phyloP scores from a whole-genome alignment of 37 sponge, comb jelly and placozoan species.

The Tethya wilhelma region DNA sequence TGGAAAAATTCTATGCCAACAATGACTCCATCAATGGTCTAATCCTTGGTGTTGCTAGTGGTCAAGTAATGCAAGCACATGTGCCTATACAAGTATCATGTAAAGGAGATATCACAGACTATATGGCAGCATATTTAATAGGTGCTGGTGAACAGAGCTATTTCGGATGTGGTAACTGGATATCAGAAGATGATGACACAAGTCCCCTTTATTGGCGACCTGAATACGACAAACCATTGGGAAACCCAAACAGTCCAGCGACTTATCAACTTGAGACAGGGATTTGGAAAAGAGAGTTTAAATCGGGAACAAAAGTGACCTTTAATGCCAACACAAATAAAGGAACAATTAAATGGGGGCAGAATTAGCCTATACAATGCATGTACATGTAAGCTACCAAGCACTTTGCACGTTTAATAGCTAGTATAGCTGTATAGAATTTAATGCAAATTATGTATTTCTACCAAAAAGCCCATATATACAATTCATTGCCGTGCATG shows the following conservation, averaged over 20 bases:
- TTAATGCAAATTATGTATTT: too few relatives aligned
- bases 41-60: neutral
- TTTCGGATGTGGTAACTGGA: constrained; percentile 38
- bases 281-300: constrained; percentile 30
- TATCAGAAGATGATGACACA: constrained; percentile 1
- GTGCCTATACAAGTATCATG: constrained; percentile 9
- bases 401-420: too few relatives aligned
- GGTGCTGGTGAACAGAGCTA: constrained; percentile 41
- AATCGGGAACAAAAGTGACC: constrained; percentile 26
- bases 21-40: constrained; percentile 31
- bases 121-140: constrained; percentile 47
- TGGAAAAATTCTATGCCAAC: constrained; percentile 26
- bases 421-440: too few relatives aligned
- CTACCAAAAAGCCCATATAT: too few relatives aligned
- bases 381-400: too few relatives aligned
- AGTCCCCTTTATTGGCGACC: constrained; percentile 19
- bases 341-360: constrained; percentile 43
- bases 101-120: constrained; percentile 29
- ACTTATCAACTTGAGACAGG: constrained; percentile 6
- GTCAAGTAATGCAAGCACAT: constrained; percentile 53
- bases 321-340: constrained; percentile 47
- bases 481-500: too few relatives aligned
- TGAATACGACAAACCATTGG: constrained; percentile 48
- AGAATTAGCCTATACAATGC: too few relatives aligned
- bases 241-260: constrained; percentile 43